phyloP scores from a whole-genome alignment of 2,797 vertebrate species.

The Anableps anableps region DNA sequence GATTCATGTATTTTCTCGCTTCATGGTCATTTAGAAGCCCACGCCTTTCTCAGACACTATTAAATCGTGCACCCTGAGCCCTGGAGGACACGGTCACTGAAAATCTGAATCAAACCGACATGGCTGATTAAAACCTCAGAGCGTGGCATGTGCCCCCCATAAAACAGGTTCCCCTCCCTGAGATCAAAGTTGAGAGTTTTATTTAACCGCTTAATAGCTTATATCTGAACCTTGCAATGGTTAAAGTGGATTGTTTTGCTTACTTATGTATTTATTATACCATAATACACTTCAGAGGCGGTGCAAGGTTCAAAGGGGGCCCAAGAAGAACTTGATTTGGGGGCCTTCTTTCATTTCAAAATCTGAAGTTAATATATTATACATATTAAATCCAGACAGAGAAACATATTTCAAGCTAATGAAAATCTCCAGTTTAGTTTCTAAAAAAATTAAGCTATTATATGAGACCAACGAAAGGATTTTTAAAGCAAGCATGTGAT shows the following conservation, averaged over 20 bases:
- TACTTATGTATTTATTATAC: not conserved
- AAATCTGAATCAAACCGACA: slow-evolving; percentile 68
- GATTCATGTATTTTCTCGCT: slow-evolving; percentile 54
- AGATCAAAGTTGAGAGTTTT: slow-evolving; percentile 35
- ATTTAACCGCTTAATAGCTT: slow-evolving; percentile 21
- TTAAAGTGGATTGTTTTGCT: not conserved
- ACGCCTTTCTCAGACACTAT: slow-evolving; percentile 72
- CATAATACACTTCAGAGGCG: not conserved
- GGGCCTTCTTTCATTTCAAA: not conserved
- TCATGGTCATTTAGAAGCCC: slow-evolving; percentile 63
- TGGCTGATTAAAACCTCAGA: slow-evolving; percentile 74
- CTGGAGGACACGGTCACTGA: slow-evolving; percentile 73
- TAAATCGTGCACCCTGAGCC: slow-evolving; percentile 44
- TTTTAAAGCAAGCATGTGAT: not conserved
- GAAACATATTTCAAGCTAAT: not conserved
- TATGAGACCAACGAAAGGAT: not conserved
- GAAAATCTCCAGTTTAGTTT: not conserved
- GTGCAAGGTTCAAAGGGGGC: not conserved
- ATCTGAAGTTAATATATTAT: not conserved
- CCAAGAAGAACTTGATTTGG: not conserved
- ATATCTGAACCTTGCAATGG: not conserved
- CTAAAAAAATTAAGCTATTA: not conserved
- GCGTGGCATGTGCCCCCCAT: slow-evolving; percentile 69
- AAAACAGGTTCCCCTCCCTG: slow-evolving; percentile 43
- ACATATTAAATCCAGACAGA: not conserved